A percentile compares a stretch with the other conserved stretches of the same genome.
Conservation (phyloP, 2,113 vertebrate genomes). For the Larimichthys crocea region DNA sequence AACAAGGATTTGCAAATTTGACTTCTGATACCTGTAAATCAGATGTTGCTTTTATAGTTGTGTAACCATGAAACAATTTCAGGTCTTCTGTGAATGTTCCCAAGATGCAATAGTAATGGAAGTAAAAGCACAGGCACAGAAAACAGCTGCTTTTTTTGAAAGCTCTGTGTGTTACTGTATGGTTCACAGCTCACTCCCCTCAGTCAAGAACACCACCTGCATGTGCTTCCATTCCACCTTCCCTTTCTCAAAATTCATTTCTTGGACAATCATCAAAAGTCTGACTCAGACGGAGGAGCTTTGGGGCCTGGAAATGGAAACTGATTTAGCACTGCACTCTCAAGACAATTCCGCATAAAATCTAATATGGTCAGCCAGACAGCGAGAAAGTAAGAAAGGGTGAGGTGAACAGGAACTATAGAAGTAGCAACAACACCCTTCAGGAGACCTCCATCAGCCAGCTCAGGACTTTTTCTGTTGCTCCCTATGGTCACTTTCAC, state of each 20-base stretch:
- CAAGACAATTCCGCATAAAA: constrained; percentile 75
- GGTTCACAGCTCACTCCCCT: constrained; percentile 26
- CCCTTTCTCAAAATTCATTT: constrained; percentile 59
- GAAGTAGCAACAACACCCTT: constrained; percentile 67
- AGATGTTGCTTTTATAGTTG: background rate
- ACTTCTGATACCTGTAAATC: background rate
- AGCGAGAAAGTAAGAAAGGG: constrained; percentile 17
- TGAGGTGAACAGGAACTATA: constrained; percentile 56
- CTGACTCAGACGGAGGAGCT: constrained; percentile 54
- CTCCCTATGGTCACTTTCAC: constrained; percentile 49
- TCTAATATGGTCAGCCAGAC: constrained; percentile 67
- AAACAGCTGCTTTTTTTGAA: constrained; percentile 3
- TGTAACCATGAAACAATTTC: background rate
- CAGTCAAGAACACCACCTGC: constrained; percentile 10
- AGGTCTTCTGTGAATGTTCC: constrained; percentile 5
- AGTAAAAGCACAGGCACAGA: background rate
- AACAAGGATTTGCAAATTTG: constrained; percentile 17
- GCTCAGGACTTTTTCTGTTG: constrained; percentile 40
- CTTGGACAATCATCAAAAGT: constrained; percentile 77
- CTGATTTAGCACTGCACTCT: constrained; percentile 75
- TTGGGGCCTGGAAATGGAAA: constrained; percentile 78
- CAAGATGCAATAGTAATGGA: background rate
- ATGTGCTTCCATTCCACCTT: constrained; percentile 51
- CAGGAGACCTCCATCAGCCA: constrained; percentile 71
- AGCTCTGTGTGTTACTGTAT: background rate